These are phyloP conservation scores for Genyomyrus donnyi DNA, from an alignment of 2,113 vertebrate species.

Conservation along the genomic window DNA sequence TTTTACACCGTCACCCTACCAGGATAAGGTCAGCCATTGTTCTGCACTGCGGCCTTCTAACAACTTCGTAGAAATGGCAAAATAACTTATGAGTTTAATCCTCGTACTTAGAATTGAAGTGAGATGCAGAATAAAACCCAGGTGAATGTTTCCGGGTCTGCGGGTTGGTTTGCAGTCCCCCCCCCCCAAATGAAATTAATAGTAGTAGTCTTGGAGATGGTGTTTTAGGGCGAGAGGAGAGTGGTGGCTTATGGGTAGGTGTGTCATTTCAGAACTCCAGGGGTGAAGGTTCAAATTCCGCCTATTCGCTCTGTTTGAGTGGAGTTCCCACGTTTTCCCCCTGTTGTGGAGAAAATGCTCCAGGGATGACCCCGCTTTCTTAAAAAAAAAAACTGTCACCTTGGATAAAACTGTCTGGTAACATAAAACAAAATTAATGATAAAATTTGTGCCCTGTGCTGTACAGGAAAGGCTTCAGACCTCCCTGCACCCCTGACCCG, in stretches of 20 bases:
- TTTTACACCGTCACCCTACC: slow-evolving; percentile 53
- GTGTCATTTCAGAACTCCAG: neutral
- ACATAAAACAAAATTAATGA: neutral
- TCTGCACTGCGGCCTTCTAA: slow-evolving; percentile 32
- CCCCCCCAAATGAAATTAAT: neutral
- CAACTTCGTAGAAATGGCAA: neutral
- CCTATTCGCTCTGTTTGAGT: neutral
- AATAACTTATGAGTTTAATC: slow-evolving; percentile 23
- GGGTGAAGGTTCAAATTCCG: neutral
- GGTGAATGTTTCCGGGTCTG: neutral
- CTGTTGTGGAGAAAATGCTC: neutral
- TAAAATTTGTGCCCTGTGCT: neutral
- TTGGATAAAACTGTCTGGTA: neutral
- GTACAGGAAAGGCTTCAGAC: neutral
- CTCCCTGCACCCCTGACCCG: neutral
- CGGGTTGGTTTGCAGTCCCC: neutral
- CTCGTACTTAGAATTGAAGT: neutral
- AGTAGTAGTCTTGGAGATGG: neutral
- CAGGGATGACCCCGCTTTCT: neutral
- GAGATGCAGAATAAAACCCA: neutral
- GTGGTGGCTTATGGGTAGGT: neutral
- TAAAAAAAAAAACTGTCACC: neutral
- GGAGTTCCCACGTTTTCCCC: neutral
- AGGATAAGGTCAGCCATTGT: slow-evolving; percentile 55
- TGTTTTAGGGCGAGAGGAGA: neutral